These are phyloP conservation scores for Alviniconcha marisindica DNA, from an alignment of 1,140 invertebrate species.

Conservation along the genomic window DNA sequence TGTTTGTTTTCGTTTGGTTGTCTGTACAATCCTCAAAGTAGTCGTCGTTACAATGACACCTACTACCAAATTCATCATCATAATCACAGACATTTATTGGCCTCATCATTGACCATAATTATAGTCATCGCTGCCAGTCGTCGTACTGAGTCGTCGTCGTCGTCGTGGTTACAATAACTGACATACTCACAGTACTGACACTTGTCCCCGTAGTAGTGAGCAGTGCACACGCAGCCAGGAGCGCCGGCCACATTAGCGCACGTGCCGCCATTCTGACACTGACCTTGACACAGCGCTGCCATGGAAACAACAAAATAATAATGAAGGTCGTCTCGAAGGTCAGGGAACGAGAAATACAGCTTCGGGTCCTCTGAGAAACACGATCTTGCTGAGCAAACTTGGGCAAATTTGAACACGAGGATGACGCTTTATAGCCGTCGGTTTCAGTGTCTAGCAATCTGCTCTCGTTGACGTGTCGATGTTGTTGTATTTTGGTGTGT, in stretches of 20 bases:
- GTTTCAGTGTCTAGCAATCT: no score
- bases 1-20: no score
- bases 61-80: constrained; percentile 29
- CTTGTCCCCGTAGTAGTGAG: constrained; percentile 45
- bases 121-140: background rate
- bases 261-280: constrained; percentile 49
- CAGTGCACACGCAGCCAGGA: constrained; percentile 44
- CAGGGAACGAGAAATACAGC: no score
- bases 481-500: no score
- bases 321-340: background rate
- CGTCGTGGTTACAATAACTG: background rate
- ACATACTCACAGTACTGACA: constrained; percentile 45
- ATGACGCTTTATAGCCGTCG: no score
- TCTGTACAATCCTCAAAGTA: background rate
- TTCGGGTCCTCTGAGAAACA: no score
- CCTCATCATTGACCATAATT: background rate
- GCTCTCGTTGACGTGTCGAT: no score
- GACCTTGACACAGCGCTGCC: constrained; percentile 38
- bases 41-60: constrained; percentile 25
- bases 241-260: constrained; percentile 36
- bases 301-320: background rate
- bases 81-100: background rate
- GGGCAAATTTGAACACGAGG: no score
- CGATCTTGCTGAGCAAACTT: no score
- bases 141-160: background rate